Percentiles rank a stretch among this genome's conserved stretches.
Evolutionary conservation across 1,140 invertebrate genomes (phyloP).

Genomic region (Trichonephila clavata): DNA sequence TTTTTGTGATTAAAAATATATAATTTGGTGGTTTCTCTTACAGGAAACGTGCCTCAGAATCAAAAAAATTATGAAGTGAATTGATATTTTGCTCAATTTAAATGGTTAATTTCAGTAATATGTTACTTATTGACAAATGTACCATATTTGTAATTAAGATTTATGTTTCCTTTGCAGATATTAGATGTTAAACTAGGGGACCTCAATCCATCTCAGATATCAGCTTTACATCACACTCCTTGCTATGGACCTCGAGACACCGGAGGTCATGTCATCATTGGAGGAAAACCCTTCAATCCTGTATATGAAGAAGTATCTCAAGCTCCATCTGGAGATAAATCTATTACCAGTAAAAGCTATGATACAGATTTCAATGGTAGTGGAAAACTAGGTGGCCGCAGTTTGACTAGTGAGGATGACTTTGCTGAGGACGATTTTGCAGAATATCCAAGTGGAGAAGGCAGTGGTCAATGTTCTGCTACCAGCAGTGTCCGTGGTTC

Average conservation of each 20-base stretch:
- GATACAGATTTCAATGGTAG: constrained; percentile 72
- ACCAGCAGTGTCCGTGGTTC: constrained; percentile 77
- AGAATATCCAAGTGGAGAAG: constrained; percentile 57
- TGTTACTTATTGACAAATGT: neutral
- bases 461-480: constrained; percentile 70
- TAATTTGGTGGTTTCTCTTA: too few relatives aligned
- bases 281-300: constrained; percentile 63
- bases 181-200: constrained; percentile 77
- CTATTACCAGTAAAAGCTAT: constrained; percentile 25
- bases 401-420: constrained; percentile 76
- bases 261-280: neutral
- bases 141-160: neutral
- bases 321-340: constrained; percentile 53
- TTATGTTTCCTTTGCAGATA: constrained; percentile 55
- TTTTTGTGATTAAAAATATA: too few relatives aligned
- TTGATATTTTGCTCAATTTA: too few relatives aligned
- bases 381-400: constrained; percentile 27
- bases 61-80: too few relatives aligned
- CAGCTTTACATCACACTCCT: constrained; percentile 63
- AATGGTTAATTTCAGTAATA: too few relatives aligned
- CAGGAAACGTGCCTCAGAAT: too few relatives aligned
- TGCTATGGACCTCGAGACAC: constrained; percentile 31
- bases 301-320: constrained; percentile 78
- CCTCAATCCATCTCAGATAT: constrained; percentile 67
- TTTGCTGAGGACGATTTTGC: constrained; percentile 77